A percentile compares a stretch with the other conserved stretches of the same genome.
These are phyloP conservation scores for Lasius fuliginosus DNA, from an alignment of 2,888 invertebrate genomes.

Conservation along the genomic window DNA sequence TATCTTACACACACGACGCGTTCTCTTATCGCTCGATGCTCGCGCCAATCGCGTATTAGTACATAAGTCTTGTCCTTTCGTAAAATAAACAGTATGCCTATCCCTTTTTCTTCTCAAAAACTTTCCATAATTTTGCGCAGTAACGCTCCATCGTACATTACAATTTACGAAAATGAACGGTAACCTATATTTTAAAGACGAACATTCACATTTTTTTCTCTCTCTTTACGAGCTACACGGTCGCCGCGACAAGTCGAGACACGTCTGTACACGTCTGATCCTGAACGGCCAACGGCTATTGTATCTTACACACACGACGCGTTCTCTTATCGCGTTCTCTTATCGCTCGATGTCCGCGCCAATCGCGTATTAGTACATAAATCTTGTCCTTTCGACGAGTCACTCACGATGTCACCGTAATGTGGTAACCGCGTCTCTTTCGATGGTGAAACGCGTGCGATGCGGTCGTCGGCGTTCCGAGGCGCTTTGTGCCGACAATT, in stretches of 20 bases:
- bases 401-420: conserved; percentile 24
- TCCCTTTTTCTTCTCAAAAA: neutral
- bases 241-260: conserved; percentile 40
- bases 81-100: neutral
- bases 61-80: conserved; percentile 15
- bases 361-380: conserved; percentile 19
- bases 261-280: neutral
- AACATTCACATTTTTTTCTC: neutral
- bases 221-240: neutral
- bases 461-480: conserved; percentile 15
- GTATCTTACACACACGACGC: neutral
- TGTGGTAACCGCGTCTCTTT: conserved; percentile 44
- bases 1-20: too few species aligned
- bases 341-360: conserved; percentile 15
- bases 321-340: conserved; percentile 8
- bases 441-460: neutral
- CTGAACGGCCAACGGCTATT: conserved; percentile 3
- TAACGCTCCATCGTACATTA: neutral
- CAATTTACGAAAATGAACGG: neutral
- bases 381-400: conserved; percentile 13
- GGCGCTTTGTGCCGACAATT: conserved; percentile 54
- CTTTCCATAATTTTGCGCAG: neutral
- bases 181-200: neutral
- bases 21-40: conserved; percentile 11
- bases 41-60: conserved; percentile 22